Percentiles rank a stretch among this genome's conserved stretches.
These are phyloP conservation scores for Diplodus sargus DNA, from an alignment of 2,797 vertebrate species.

Conservation along the genomic window DNA sequence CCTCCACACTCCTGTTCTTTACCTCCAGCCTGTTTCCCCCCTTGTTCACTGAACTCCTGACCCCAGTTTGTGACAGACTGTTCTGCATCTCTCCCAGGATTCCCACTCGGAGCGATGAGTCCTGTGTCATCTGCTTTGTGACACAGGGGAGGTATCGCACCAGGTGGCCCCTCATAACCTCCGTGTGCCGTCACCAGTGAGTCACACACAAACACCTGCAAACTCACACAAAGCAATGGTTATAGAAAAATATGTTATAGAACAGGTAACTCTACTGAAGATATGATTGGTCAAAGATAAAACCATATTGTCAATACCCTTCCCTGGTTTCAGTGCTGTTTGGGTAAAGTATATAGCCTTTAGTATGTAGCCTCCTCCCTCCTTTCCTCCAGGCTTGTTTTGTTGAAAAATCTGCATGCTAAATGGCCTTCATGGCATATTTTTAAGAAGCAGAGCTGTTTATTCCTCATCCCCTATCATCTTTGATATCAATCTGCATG, in stretches of 20 bases:
- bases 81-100: conserved; percentile 42
- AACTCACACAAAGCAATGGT: conserved; percentile 36
- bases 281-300: conserved; percentile 28
- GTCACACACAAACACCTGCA: conserved; percentile 40
- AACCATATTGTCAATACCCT: conserved; percentile 1
- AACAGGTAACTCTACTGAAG: conserved; percentile 19
- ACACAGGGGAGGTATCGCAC: conserved; percentile 32
- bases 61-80: conserved; percentile 53
- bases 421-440: neutral
- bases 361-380: neutral
- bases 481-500: conserved; percentile 24
- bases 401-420: neutral
- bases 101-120: conserved; percentile 37
- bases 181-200: conserved; percentile 53
- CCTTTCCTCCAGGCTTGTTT: neutral
- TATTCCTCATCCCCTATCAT: neutral
- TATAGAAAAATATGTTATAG: conserved; percentile 37
- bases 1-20: conserved; percentile 9
- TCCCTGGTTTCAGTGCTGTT: conserved; percentile 14
- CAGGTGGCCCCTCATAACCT: conserved; percentile 60
- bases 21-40: conserved; percentile 5
- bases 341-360: too few species aligned
- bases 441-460: neutral
- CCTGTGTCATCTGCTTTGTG: conserved; percentile 59
- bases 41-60: conserved; percentile 54